Evolutionary conservation across 2,888 invertebrate species (phyloP).

Genomic region (Syrphus vitripennis): DNA sequence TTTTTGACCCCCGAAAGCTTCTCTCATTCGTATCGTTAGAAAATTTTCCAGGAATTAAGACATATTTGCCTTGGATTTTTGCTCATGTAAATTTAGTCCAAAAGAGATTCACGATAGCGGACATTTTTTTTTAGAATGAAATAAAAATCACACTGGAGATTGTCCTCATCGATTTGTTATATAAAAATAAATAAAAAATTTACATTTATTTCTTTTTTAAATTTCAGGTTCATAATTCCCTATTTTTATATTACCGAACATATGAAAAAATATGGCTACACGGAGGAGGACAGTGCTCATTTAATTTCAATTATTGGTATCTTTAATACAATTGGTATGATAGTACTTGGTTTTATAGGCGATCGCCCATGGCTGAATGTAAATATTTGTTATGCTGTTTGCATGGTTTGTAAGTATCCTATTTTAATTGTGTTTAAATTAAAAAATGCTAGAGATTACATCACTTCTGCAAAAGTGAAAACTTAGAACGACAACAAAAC

Average conservation of each 20-base stretch:
- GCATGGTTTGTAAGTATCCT: slow-evolving; percentile 83
- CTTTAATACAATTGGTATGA: slow-evolving; percentile 95
- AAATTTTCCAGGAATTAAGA: too few relatives aligned
- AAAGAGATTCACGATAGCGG: too few relatives aligned
- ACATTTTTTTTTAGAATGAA: too few relatives aligned
- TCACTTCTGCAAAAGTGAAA: too few relatives aligned
- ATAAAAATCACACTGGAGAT: too few relatives aligned
- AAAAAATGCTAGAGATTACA: not conserved
- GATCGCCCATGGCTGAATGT: slow-evolving; percentile 93
- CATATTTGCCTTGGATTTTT: too few relatives aligned
- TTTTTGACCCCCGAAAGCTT: too few relatives aligned
- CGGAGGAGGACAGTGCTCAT: slow-evolving; percentile 88
- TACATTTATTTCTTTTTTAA: not conserved
- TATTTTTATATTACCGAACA: slow-evolving; percentile 96
- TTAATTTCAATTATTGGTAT: slow-evolving; percentile 93
- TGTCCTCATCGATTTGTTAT: too few relatives aligned
- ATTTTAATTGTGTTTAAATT: not conserved
- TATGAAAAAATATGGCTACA: slow-evolving; percentile 87
- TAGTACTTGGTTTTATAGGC: slow-evolving; percentile 93
- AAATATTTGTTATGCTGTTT: slow-evolving; percentile 90
- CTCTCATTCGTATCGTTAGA: too few relatives aligned
- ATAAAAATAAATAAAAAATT: not conserved
- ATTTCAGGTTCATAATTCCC: slow-evolving; percentile 96
- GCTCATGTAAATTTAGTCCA: too few relatives aligned
- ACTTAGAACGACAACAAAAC: too few relatives aligned